Evolutionary conservation across 2,113 vertebrate species (phyloP).

Genomic region (Onychostoma macrolepis): DNA sequence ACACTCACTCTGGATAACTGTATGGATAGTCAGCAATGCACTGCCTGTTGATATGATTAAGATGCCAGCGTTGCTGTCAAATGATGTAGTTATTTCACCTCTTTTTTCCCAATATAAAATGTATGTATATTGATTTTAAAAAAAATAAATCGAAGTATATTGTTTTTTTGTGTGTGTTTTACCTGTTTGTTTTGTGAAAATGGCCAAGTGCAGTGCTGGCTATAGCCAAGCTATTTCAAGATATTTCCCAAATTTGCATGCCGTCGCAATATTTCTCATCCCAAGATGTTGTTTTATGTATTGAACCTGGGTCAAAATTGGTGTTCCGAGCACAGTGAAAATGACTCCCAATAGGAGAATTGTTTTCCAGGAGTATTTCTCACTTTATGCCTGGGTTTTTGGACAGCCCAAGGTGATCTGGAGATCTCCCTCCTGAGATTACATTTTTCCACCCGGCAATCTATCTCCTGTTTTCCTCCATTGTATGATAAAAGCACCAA

Average conservation of each 20-base stretch:
- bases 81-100: not conserved
- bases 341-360: constrained; percentile 30
- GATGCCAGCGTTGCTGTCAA: not conserved
- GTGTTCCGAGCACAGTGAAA: constrained; percentile 31
- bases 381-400: constrained; percentile 34
- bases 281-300: constrained; percentile 46
- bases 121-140: not conserved
- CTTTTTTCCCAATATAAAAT: not conserved
- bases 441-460: constrained; percentile 51
- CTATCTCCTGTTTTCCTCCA: constrained; percentile 53
- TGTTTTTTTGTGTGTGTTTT: not conserved
- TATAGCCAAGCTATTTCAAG: constrained; percentile 64
- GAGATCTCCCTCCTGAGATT: constrained; percentile 52
- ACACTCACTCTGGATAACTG: constrained; percentile 67
- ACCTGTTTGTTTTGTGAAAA: not conserved
- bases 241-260: constrained; percentile 64
- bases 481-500: constrained; percentile 58
- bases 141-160: not conserved
- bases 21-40: constrained; percentile 76
- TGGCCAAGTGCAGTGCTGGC: constrained; percentile 68
- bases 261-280: constrained; percentile 29
- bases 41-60: constrained; percentile 39
- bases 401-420: constrained; percentile 57
- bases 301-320: constrained; percentile 33
- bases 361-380: constrained; percentile 51